A percentile compares a stretch with the other conserved stretches of the same genome.
phyloP scores from a whole-genome alignment of 2,797 vertebrate species.

The Fringilla coelebs region DNA sequence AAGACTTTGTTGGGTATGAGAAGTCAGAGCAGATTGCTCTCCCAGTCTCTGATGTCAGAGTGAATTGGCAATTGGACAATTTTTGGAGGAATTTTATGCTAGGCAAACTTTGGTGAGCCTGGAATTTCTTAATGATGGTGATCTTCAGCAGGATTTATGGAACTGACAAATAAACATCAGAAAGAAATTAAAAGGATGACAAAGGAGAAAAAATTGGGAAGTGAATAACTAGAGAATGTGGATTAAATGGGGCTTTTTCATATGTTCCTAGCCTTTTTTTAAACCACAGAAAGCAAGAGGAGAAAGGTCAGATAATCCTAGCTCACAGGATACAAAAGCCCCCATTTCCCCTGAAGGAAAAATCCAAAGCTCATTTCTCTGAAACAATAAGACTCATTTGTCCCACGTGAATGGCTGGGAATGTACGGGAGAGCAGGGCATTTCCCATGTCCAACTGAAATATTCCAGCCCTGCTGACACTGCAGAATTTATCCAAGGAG shows the following conservation, averaged over 20 bases:
- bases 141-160: background rate
- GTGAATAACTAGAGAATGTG: background rate
- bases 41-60: background rate
- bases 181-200: background rate
- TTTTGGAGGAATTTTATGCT: background rate
- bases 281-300: background rate
- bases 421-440: background rate
- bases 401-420: background rate
- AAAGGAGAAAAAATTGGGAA: background rate
- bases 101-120: background rate
- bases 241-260: background rate
- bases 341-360: background rate
- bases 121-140: background rate
- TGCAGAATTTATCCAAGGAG: background rate
- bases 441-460: background rate
- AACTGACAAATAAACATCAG: background rate
- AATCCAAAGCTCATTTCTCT: background rate
- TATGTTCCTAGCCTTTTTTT: background rate
- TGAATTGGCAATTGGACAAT: background rate
- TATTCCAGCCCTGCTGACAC: background rate
- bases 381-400: background rate
- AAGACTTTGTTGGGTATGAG: background rate
- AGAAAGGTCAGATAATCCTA: slow-evolving; percentile 6
- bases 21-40: background rate
- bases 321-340: background rate